Percentiles rank a stretch among this genome's conserved stretches.
Evolutionary conservation across 1,140 invertebrate genomes (phyloP).

Genomic region (Parapsyche elsis): DNA sequence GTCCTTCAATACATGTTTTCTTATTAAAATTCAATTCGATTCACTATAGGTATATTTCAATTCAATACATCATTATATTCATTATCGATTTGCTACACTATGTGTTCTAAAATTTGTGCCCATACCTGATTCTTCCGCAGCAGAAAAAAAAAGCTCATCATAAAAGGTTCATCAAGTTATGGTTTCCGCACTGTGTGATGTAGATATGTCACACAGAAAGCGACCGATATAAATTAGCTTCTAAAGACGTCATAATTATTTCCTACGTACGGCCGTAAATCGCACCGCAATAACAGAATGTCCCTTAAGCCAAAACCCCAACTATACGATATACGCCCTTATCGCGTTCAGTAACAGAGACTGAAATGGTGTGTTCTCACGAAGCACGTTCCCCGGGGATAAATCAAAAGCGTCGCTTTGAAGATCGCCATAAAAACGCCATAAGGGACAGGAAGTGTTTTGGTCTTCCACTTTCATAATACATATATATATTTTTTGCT

Average conservation of each 20-base stretch:
- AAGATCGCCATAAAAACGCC: slow-evolving; percentile 36
- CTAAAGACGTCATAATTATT: slow-evolving; percentile 44
- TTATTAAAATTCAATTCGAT: no score
- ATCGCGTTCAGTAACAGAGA: not conserved
- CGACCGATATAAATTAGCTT: slow-evolving; percentile 43
- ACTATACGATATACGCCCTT: not conserved
- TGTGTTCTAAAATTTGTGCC: no score
- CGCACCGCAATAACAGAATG: not conserved
- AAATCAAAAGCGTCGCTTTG: slow-evolving; percentile 28
- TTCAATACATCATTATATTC: no score
- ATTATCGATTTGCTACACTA: no score
- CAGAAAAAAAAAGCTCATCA: no score
- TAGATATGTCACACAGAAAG: no score
- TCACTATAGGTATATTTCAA: no score
- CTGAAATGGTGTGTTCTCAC: no score
- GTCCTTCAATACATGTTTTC: no score
- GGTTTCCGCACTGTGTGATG: not conserved
- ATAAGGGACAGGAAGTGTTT: slow-evolving; percentile 39
- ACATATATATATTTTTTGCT: not conserved
- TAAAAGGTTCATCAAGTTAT: not conserved
- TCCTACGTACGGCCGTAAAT: slow-evolving; percentile 29
- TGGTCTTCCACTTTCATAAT: not conserved
- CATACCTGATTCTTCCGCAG: no score
- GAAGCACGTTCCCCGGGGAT: not conserved
- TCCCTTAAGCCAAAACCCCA: not conserved